Base-by-base conservation (phyloP, 1,140 invertebrate genomes). In the Stegodyphus dumicola region DNA sequence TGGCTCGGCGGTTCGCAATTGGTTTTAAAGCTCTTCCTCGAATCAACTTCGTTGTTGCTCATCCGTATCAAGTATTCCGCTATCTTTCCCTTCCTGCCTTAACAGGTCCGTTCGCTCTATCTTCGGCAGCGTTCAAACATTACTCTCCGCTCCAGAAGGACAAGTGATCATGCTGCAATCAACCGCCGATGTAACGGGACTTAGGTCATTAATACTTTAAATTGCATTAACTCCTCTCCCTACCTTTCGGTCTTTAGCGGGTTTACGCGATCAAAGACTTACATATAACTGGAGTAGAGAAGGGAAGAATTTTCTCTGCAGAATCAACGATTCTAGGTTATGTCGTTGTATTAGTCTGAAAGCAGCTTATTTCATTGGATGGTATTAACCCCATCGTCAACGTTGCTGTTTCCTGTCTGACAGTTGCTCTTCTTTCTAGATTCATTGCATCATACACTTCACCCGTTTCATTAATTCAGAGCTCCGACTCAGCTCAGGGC, bases 131-230 rank as follows among this genome's bases (percentile, higher is more conserved):
- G 67, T 64, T 53, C n/a, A 64, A 49, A 64, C 77, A 53, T 67
- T 17, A 9, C 56, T 60, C 9, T 10, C 9, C 67, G 70, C 80
- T 66, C 48, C 56, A 64, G 56, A 81, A 81, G 48, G 78, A 33
- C 78, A 18, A 48, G 49, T 75, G 80, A 74, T 71, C 78, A 80
- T 75, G 80, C 66, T 54, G 80, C 80, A 83, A 83, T 51, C 80
- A 73, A 73, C 69, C 69, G 17, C 78, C 69, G 60, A 71, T 48
- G 54, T 69, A 80, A 80, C 66, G 54, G 53, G 60, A 83, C 65
- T 79, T 79, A 79, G 51, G 33, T 85, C 81, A 85, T 85, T 85
- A 85, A 85, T 85, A 85, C 81, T 85, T 85, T n/a, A 85, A 76
- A 85, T 85, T 85, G 74, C 70, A 85, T 85, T 85, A 76, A 60